These are phyloP conservation scores for Drosophila tanythrix DNA, from an alignment of 2,888 invertebrate genomes.

Conservation along the genomic window DNA sequence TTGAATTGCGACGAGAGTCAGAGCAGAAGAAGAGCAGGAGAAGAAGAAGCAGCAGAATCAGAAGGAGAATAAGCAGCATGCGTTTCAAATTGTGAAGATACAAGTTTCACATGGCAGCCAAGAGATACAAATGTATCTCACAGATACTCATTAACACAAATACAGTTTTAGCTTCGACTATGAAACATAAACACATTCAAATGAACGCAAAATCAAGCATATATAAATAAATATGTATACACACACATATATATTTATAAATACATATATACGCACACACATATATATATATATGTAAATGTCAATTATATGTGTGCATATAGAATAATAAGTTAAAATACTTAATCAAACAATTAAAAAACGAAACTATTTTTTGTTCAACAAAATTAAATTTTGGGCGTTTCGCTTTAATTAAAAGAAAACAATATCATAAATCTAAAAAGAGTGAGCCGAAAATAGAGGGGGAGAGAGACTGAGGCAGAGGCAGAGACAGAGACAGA, in stretches of 20 bases:
- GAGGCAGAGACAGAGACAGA: not conserved
- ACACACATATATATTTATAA: not conserved
- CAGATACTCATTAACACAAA: slow-evolving; percentile 22
- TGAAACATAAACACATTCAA: slow-evolving; percentile 32
- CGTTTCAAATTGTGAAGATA: slow-evolving; percentile 30
- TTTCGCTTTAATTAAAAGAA: slow-evolving; percentile 56
- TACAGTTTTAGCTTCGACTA: slow-evolving; percentile 6
- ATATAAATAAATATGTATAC: not conserved
- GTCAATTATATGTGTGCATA: not conserved
- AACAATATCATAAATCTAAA: slow-evolving; percentile 57
- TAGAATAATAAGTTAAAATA: slow-evolving; percentile 6
- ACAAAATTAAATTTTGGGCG: slow-evolving; percentile 37
- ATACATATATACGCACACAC: not conserved
- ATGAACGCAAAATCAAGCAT: slow-evolving; percentile 2
- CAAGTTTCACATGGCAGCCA: slow-evolving; percentile 34
- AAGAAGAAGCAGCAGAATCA: not conserved
- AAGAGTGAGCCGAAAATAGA: not conserved
- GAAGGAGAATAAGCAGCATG: slow-evolving; percentile 7
- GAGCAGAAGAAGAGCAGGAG: not conserved
- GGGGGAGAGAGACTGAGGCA: not conserved
- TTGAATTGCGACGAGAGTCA: not conserved
- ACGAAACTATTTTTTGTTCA: not conserved
- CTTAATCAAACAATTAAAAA: slow-evolving; percentile 25
- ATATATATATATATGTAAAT: not conserved
- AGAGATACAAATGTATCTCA: slow-evolving; percentile 49